Percentiles rank a stretch among this genome's conserved stretches.
phyloP scores from a whole-genome alignment of 2,797 vertebrate genomes.

The Eospalax fontanierii region DNA sequence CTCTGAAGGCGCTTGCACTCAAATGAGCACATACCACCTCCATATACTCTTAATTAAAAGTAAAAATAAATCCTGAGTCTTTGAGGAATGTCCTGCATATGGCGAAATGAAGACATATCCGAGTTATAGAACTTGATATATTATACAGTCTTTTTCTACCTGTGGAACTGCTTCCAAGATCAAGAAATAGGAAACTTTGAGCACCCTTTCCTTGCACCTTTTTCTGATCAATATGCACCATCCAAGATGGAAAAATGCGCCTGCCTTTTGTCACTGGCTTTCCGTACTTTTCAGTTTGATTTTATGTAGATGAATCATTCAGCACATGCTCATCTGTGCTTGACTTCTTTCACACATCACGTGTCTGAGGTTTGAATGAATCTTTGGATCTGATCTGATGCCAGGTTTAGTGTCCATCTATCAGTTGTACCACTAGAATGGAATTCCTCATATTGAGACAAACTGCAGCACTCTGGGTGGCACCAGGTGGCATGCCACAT shows the following conservation, averaged over 20 bases:
- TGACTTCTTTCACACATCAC: constrained; percentile 17
- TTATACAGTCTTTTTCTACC: not conserved
- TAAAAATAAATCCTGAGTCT: not conserved
- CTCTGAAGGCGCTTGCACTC: not conserved
- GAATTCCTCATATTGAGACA: not conserved
- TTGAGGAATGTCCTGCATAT: not conserved
- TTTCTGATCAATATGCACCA: not conserved
- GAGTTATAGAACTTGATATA: not conserved
- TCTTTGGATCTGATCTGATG: not conserved
- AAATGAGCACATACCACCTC: not conserved
- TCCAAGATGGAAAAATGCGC: not conserved
- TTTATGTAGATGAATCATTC: not conserved
- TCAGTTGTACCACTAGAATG: not conserved
- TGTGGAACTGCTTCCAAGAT: not conserved
- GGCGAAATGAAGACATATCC: not conserved
- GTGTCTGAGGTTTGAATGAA: not conserved
- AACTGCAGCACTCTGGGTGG: not conserved
- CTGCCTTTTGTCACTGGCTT: not conserved
- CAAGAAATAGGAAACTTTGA: not conserved
- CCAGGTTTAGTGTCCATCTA: not conserved
- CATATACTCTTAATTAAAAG: not conserved
- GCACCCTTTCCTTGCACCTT: not conserved
- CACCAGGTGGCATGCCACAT: not conserved
- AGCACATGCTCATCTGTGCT: not conserved
- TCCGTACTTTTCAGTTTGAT: constrained; percentile 4